Base-by-base conservation (phyloP, 92 coral and sea anemone genomes). In the Zoanthus gigantus region DNA sequence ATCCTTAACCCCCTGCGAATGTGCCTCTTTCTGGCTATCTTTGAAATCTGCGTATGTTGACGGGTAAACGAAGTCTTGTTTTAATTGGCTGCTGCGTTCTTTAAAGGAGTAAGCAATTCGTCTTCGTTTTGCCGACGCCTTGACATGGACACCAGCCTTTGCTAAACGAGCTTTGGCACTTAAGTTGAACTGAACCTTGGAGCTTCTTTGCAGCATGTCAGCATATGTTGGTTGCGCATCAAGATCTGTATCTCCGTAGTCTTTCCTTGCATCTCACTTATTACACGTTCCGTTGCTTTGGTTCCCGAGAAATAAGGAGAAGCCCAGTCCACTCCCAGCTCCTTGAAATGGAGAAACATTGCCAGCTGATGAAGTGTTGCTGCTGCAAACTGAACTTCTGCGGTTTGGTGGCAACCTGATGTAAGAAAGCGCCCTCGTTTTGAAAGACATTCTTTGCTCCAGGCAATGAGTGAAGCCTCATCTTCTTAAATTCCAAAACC, bases 331-430 rank as follows among this genome's bases (percentile, higher is more conserved):
- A 29, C 17, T 12, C 86, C 87, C 0, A 80, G 82, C 2, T 86
- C 14, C 0, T 80, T 86, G 78, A 92, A 89, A 79, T 89, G 92
- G 0, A 92, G 77, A 92, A 82, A 89, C 94, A 92, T 88, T 50
- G 88, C 90, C 18, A 92, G 92, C 83, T 92, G 94, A n/a, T 92
- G 94, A 32, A 66, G 28, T 54, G 90, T 85, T 46, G 94, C 94
- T 45, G 92, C 92, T 8, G 94, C 76, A 77, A 90, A 86, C 76
- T 79, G 13, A 81, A 86, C 53, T 85, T 90, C 92, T 0, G 90
- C 90, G 5, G 83, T 90, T 28, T 78, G 46, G 47, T 74, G 77
- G 71, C 83, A 90, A 18, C 92, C 92, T 6, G 37, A 76, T 6
- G 89, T 85, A 8, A 90, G 34, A 60, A 85, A 86, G 5, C 47